Percentiles rank a stretch among this genome's conserved stretches.
These are phyloP conservation scores for Romanomermis culicivorax DNA, from an alignment of 2,888 invertebrate genomes.

Conservation along the genomic window DNA sequence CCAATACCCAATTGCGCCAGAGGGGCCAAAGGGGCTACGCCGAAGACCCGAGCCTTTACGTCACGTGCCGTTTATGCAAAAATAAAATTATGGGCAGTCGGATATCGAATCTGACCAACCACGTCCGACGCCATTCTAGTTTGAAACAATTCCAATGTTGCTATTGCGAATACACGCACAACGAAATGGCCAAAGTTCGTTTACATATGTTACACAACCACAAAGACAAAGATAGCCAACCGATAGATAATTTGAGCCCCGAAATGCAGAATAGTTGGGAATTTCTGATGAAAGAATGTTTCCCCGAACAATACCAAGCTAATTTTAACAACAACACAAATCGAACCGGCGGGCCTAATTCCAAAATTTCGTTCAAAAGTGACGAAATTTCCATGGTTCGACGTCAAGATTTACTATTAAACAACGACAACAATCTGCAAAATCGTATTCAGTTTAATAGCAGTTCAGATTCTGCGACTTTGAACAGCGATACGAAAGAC, in stretches of 20 bases:
- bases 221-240: conserved; percentile 14
- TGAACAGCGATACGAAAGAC: not conserved
- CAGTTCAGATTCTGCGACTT: too few relatives aligned
- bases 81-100: conserved; percentile 17
- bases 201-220: conserved; percentile 20
- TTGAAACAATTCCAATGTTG: conserved; percentile 17
- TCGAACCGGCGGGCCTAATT: not conserved
- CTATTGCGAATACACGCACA: conserved; percentile 19
- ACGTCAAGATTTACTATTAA: too few relatives aligned
- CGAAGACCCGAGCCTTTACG: conserved; percentile 13
- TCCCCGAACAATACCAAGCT: conserved; percentile 17
- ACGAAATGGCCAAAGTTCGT: conserved; percentile 19
- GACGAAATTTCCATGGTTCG: too few relatives aligned
- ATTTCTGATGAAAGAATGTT: conserved; percentile 18
- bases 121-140: conserved; percentile 18
- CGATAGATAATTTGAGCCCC: conserved; percentile 14
- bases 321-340: not conserved
- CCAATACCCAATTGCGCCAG: conserved; percentile 7
- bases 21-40: conserved; percentile 5
- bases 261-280: conserved; percentile 19
- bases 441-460: too few relatives aligned
- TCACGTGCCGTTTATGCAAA: conserved; percentile 14
- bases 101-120: conserved; percentile 17
- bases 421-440: too few relatives aligned
- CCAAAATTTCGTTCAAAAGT: not conserved